phyloP scores from a whole-genome alignment of 2,888 invertebrate species.

The Exocentrus adspersus region DNA sequence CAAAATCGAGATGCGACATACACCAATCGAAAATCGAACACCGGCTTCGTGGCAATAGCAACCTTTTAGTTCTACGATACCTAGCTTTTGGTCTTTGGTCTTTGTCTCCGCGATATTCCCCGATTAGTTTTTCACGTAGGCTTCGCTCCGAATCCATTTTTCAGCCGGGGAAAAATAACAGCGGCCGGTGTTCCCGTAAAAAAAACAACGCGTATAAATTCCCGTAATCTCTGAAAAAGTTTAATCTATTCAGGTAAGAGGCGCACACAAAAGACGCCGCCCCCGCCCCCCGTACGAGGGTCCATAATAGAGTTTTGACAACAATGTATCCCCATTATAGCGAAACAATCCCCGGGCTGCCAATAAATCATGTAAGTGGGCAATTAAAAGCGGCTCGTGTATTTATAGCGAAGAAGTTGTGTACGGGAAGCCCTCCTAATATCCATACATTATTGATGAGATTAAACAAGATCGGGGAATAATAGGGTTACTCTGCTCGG shows the following conservation, averaged over 20 bases:
- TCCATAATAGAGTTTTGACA: conserved; percentile 11
- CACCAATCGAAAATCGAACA: no score
- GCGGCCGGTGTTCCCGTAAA: not conserved
- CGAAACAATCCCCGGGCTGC: not conserved
- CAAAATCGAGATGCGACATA: no score
- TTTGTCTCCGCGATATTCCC: not conserved
- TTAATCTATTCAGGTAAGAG: not conserved
- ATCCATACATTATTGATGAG: conserved; percentile 24
- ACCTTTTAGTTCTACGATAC: not conserved
- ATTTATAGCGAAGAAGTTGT: conserved; percentile 15
- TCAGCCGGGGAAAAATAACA: not conserved
- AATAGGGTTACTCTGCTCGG: conserved; percentile 12
- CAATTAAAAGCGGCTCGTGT: conserved; percentile 15
- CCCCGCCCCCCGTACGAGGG: not conserved
- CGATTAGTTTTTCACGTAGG: not conserved
- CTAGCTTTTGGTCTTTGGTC: not conserved
- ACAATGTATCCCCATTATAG: conserved; percentile 15
- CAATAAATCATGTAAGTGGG: conserved; percentile 17
- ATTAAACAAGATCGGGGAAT: conserved; percentile 22
- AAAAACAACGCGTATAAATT: not conserved
- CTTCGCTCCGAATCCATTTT: not conserved
- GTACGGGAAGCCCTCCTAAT: conserved; percentile 15
- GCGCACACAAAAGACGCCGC: not conserved
- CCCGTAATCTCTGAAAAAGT: not conserved
- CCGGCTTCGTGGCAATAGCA: no score